Conservation (phyloP, 2,888 invertebrate genomes). For the Oasisia sp. region DNA sequence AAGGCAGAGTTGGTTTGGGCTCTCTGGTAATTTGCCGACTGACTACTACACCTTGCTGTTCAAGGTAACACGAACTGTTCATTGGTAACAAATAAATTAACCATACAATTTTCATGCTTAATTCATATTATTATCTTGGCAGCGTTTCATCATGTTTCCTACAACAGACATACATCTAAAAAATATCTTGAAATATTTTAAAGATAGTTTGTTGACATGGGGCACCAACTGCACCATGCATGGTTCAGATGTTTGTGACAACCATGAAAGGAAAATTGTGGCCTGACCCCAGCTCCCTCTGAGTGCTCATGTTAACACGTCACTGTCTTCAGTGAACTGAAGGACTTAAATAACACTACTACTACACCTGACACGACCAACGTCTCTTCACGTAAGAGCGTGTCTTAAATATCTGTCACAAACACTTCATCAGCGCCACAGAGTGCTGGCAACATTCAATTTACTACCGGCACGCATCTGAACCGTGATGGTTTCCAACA, state of each 20-base stretch:
- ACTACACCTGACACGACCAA: background rate
- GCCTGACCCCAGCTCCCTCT: background rate
- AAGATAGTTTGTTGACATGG: background rate
- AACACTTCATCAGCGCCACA: background rate
- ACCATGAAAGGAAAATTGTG: background rate
- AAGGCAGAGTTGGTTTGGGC: background rate
- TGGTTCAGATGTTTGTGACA: background rate
- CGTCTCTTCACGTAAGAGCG: background rate
- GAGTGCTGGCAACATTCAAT: background rate
- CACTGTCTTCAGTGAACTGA: background rate
- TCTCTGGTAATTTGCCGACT: background rate
- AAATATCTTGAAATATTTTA: background rate
- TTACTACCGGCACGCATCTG: background rate
- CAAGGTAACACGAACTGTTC: background rate
- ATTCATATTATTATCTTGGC: background rate
- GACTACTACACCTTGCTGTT: background rate
- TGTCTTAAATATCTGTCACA: constrained; percentile 17
- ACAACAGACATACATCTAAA: background rate
- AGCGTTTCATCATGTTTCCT: background rate
- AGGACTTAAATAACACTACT: background rate
- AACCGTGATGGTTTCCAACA: background rate
- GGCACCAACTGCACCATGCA: background rate
- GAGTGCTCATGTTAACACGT: background rate
- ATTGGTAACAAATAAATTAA: background rate
- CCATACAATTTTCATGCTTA: background rate